Base-by-base conservation (phyloP, 1,140 invertebrate species). In the Aphidius gifuensis region DNA sequence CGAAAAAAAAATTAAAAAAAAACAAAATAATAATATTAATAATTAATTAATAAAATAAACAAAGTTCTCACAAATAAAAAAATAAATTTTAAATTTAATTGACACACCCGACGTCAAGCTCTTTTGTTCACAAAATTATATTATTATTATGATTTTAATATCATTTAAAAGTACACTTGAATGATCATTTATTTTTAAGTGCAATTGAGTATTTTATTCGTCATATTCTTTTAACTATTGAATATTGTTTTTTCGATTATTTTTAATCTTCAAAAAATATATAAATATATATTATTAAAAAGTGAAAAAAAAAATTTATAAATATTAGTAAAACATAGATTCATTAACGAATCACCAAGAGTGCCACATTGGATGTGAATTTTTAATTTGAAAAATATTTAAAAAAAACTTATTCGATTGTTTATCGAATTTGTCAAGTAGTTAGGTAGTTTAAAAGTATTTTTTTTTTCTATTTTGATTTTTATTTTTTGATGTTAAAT, bases 51-150 rank as follows among this genome's bases (percentile, higher is more conserved):
- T 43, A 44, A 39, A 32, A 42, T 39, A 54, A 32, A 9, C 9
- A 32, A 47, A n/a, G 23, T 23, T 48, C 54, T 64, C 68, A 64
- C 61, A 54, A 62, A 45, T 48, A 62, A 44, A 61, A 65, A 58
- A 62, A 58, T 61, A 47, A 58, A n/a, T 32, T 32, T 16, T 16
- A 16, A 64, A 45, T 44, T 16, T 16, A 16, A 61, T 60, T 42
- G 39, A 59, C 56, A 65, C 60, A 70, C 58, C 59, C 59, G 57
- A 54, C 64, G 65, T 64, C 50, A 55, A 64, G 49, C 58, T 67
- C 66, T 64, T 65, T 69, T 68, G 69, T 69, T 72, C 70, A 64
- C 64, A 64, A 68, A 66, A 65, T 65, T 68, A 61, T 58, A 59
- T 49, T 65, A 45, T 65, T 68, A 61, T 32, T 32, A 32, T 32